Conservation (phyloP, 2,797 vertebrate species). For the Myiotriccus ornatus region DNA sequence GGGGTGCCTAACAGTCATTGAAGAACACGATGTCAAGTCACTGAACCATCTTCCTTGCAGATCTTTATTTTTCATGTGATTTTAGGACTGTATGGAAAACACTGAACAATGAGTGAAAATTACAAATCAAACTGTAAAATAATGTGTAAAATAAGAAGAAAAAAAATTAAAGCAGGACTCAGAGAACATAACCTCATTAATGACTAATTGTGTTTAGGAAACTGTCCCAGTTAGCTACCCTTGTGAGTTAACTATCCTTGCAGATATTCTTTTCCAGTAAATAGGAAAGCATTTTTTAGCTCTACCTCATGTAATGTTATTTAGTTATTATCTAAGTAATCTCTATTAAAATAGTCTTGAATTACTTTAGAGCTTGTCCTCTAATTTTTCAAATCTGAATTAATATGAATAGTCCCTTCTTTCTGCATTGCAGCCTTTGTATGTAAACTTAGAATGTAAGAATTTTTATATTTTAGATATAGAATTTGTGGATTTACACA, state of each 20-base stretch:
- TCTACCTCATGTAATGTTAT: background rate
- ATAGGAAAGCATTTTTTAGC: background rate
- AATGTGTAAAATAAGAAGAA: background rate
- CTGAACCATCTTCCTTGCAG: background rate
- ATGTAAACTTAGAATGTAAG: background rate
- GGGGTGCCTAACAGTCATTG: background rate
- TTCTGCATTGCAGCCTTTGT: background rate
- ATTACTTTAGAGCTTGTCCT: background rate
- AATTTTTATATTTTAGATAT: background rate
- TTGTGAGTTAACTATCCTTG: background rate
- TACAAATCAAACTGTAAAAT: background rate
- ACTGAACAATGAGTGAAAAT: background rate
- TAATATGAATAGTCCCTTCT: background rate
- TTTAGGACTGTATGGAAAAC: background rate
- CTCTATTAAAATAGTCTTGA: background rate
- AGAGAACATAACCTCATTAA: background rate
- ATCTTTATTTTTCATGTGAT: background rate
- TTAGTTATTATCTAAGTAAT: background rate
- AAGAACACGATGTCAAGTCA: background rate
- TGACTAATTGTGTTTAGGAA: background rate
- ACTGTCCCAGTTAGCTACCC: background rate
- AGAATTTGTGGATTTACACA: background rate
- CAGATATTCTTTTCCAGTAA: background rate
- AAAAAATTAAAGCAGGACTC: background rate
- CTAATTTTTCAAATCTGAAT: background rate